Conservation (phyloP, 2,113 vertebrate species). For the Pituophis catenifer region DNA sequence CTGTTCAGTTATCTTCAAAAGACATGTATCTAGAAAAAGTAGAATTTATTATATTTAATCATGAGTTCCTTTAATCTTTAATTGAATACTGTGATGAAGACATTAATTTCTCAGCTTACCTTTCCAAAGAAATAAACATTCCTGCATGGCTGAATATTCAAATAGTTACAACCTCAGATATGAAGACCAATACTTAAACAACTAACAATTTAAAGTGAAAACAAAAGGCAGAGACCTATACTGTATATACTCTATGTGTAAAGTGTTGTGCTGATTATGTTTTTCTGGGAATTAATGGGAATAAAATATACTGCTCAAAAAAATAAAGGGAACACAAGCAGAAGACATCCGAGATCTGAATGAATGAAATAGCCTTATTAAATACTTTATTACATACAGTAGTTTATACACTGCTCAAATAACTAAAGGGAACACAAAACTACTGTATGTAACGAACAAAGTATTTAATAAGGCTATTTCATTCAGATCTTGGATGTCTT, state of each 20-base stretch:
- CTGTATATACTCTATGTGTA: conserved; percentile 4
- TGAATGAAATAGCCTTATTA: too few species aligned
- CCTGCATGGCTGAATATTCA: conserved; percentile 56
- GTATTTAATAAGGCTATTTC: too few species aligned
- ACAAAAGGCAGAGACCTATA: background rate
- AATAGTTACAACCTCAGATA: background rate
- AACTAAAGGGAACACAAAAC: too few species aligned
- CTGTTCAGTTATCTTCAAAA: conserved; percentile 29
- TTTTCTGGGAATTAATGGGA: background rate
- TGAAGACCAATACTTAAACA: conserved; percentile 26
- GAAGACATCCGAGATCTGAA: too few species aligned
- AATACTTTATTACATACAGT: too few species aligned
- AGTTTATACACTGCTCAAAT: too few species aligned
- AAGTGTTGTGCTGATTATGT: background rate
- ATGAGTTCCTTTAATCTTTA: conserved; percentile 65
- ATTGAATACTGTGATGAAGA: conserved; percentile 60
- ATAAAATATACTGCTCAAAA: too few species aligned
- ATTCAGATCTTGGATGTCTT: too few species aligned
- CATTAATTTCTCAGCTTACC: conserved; percentile 57
- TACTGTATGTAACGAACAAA: too few species aligned
- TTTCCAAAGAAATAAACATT: conserved; percentile 44
- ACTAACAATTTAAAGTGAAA: conserved; percentile 4
- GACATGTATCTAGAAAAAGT: conserved; percentile 48
- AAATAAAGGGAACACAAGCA: too few species aligned
- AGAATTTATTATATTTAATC: conserved; percentile 59